phyloP scores from a whole-genome alignment of 2,888 invertebrate species.

The Lithodes maja region DNA sequence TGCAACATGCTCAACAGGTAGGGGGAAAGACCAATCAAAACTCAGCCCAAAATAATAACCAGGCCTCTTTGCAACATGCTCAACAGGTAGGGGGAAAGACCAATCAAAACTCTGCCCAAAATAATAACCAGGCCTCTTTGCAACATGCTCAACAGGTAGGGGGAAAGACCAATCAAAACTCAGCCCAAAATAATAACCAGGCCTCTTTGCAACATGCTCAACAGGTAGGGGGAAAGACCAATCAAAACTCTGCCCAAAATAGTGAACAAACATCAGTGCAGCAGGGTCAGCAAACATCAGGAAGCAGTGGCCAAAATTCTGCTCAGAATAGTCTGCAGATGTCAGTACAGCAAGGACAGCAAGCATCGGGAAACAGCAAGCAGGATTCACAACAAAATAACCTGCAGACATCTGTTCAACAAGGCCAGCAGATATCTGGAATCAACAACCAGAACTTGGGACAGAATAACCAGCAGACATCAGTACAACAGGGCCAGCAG shows the following conservation, averaged over 20 bases:
- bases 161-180: not conserved
- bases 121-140: not conserved
- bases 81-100: not conserved
- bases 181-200: not conserved
- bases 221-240: not conserved
- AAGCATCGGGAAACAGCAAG: not conserved
- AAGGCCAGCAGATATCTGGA: not conserved
- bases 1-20: not conserved
- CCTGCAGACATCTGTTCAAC: not conserved
- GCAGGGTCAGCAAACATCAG: not conserved
- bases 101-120: not conserved
- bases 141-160: not conserved
- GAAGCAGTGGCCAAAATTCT: not conserved
- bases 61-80: not conserved
- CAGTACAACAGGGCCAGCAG: not conserved
- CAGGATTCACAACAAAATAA: not conserved
- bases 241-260: not conserved
- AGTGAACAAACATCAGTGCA: not conserved
- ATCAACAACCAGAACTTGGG: too few species aligned
- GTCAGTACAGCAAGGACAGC: not conserved
- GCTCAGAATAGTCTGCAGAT: not conserved
- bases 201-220: not conserved
- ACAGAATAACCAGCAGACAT: not conserved
- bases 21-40: not conserved
- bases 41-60: not conserved